A percentile compares a stretch with the other conserved stretches of the same genome.
phyloP scores from a whole-genome alignment of 2,888 invertebrate species.

The Cerastis rubricosa region DNA sequence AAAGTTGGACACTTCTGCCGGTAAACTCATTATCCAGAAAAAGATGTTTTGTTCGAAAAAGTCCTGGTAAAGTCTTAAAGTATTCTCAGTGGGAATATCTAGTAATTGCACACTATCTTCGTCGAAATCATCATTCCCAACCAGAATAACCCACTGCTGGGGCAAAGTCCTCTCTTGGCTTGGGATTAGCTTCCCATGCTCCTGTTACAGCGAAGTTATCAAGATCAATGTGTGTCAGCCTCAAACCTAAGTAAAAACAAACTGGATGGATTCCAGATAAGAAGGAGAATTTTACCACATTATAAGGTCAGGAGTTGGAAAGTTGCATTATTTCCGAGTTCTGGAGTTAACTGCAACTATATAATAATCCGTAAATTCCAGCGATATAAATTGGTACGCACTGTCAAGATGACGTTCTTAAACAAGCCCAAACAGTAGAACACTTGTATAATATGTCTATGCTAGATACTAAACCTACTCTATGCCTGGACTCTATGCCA shows the following conservation, averaged over 20 bases:
- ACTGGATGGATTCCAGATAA: slow-evolving; percentile 2
- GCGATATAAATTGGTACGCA: neutral
- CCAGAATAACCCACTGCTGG: neutral
- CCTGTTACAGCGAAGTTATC: neutral
- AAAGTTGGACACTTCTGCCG: neutral
- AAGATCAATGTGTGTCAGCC: neutral
- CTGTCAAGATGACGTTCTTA: slow-evolving; percentile 8
- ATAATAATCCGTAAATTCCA: neutral
- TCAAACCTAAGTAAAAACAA: neutral
- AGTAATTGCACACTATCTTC: neutral
- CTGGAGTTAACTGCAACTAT: neutral
- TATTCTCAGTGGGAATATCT: neutral
- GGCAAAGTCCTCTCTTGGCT: neutral
- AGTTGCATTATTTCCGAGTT: neutral
- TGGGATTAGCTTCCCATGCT: neutral
- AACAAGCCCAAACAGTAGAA: too few relatives aligned
- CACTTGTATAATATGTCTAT: too few relatives aligned
- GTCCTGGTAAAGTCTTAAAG: too few relatives aligned
- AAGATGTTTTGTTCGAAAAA: neutral
- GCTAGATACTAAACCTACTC: neutral
- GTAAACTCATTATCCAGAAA: neutral
- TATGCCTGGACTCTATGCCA: too few relatives aligned
- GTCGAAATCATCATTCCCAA: neutral
- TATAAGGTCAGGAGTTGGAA: neutral
- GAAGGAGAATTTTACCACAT: slow-evolving; percentile 21